Evolutionary conservation across 2,797 vertebrate species (phyloP).

Genomic region (Helarctos malayanus): DNA sequence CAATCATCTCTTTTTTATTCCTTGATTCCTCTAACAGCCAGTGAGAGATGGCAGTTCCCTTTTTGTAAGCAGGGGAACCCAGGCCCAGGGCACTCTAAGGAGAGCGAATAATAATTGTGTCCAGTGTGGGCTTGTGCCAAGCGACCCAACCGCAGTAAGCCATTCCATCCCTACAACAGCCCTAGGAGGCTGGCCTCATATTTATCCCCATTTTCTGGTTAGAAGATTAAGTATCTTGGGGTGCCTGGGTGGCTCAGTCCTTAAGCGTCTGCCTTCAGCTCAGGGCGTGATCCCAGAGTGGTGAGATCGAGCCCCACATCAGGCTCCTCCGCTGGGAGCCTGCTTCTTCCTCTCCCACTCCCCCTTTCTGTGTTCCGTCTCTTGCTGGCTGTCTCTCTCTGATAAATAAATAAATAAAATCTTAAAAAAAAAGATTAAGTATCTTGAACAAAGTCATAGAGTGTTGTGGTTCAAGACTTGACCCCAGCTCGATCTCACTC

Average conservation of each 20-base stretch:
- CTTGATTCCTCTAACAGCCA: neutral
- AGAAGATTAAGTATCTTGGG: neutral
- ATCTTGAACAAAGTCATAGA: neutral
- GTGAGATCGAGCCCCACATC: no score
- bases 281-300: no score
- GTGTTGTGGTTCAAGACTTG: neutral
- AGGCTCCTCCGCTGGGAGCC: no score
- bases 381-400: no score
- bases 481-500: neutral
- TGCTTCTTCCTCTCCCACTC: no score
- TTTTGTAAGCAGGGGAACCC: neutral
- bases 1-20: neutral
- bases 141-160: neutral
- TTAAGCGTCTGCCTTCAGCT: no score
- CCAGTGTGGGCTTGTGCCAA: neutral
- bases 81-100: neutral
- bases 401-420: no score
- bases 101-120: neutral
- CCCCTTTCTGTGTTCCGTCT: no score
- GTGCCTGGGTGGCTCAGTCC: no score
- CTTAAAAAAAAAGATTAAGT: no score
- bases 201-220: neutral
- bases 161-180: neutral
- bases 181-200: neutral
- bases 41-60: neutral